Evolutionary conservation across 2,888 invertebrate species (phyloP).

Genomic region (Scelioninae gen. 1): DNA sequence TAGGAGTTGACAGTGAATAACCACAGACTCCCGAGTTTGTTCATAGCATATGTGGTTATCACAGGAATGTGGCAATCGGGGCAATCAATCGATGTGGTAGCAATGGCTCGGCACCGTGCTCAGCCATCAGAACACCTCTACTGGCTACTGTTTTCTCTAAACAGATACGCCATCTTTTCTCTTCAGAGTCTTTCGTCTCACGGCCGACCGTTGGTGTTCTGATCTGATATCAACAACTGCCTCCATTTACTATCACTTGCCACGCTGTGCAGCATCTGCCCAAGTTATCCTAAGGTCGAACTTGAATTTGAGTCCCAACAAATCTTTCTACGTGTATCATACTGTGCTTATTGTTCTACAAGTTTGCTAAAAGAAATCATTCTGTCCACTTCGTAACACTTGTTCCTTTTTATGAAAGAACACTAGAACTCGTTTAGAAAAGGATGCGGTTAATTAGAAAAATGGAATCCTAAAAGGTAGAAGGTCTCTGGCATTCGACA

Average conservation of each 20-base stretch:
- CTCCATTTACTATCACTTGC: conserved; percentile 76
- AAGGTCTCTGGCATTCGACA: conserved; percentile 21
- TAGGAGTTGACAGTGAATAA: conserved; percentile 36
- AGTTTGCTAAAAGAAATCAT: too few species aligned
- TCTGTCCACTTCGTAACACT: too few species aligned
- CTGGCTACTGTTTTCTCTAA: conserved; percentile 77
- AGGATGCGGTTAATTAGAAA: conserved; percentile 42
- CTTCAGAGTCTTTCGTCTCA: conserved; percentile 63
- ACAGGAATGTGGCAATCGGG: conserved; percentile 77
- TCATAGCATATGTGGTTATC: conserved; percentile 71
- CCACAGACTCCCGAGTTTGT: conserved; percentile 26
- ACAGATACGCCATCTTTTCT: conserved; percentile 78
- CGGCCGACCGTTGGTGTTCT: conserved; percentile 70
- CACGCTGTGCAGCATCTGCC: conserved; percentile 69
- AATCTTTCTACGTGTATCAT: conserved; percentile 8
- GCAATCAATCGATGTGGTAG: conserved; percentile 80
- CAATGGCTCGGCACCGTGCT: conserved; percentile 78
- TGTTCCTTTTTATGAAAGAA: too few species aligned
- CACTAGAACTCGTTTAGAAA: not conserved
- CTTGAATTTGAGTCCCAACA: conserved; percentile 69
- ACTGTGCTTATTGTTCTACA: not conserved
- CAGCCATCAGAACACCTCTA: conserved; percentile 80
- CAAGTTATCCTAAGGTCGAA: conserved; percentile 76
- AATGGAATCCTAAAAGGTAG: conserved; percentile 31
- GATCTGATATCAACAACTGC: conserved; percentile 78